These are phyloP conservation scores for Mugil cephalus DNA, from an alignment of 2,113 vertebrate genomes.

Conservation along the genomic window DNA sequence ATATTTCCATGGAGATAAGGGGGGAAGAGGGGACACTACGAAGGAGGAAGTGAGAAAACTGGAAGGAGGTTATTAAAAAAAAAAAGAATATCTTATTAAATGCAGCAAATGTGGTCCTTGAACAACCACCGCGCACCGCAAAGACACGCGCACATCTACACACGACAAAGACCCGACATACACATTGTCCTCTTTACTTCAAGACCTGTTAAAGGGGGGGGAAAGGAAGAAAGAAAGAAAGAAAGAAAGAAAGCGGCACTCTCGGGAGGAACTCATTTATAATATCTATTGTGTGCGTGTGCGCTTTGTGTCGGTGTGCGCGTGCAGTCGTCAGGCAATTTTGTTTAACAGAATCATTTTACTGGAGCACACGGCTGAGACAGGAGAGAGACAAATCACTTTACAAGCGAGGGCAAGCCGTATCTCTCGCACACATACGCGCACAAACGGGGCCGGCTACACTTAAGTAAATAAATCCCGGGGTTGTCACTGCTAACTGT, in stretches of 20 bases:
- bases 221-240: no score
- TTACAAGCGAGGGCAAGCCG: constrained; percentile 73
- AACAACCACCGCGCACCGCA: constrained; percentile 33
- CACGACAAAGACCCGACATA: constrained; percentile 19
- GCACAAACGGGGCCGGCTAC: constrained; percentile 27
- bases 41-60: constrained; percentile 52
- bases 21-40: constrained; percentile 16
- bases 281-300: constrained; percentile 50
- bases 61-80: constrained; percentile 23
- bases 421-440: constrained; percentile 49
- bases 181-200: constrained; percentile 71
- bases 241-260: constrained; percentile 39
- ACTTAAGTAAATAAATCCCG: constrained; percentile 73
- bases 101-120: constrained; percentile 49
- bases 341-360: constrained; percentile 80
- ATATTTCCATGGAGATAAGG: constrained; percentile 70
- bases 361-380: constrained; percentile 62
- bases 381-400: constrained; percentile 79
- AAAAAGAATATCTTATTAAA: constrained; percentile 51
- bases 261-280: constrained; percentile 67
- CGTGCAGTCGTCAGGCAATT: constrained; percentile 73
- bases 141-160: constrained; percentile 26
- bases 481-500: constrained; percentile 62
- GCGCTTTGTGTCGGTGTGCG: constrained; percentile 28
- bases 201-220: constrained; percentile 35